A percentile compares a stretch with the other conserved stretches of the same genome.
Conservation (phyloP, 2,888 invertebrate genomes). For the Frankliniella intonsa region DNA sequence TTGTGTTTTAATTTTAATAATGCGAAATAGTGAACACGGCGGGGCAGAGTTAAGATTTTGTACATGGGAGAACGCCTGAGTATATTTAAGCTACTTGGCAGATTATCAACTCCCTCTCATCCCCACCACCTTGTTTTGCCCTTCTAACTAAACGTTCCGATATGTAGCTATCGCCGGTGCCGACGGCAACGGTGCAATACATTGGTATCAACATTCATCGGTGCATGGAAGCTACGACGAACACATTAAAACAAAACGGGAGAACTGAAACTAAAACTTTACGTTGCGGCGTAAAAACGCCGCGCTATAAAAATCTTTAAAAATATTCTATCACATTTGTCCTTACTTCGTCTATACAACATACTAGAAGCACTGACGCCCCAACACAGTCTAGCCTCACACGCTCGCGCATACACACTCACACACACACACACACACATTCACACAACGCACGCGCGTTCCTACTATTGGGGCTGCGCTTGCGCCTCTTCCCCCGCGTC, state of each 20-base stretch:
- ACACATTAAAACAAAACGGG: not conserved
- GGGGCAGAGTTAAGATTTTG: no score
- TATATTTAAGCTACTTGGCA: no score
- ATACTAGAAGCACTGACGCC: conserved; percentile 14
- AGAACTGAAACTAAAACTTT: not conserved
- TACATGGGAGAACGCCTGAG: no score
- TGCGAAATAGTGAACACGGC: not conserved
- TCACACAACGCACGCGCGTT: conserved; percentile 22
- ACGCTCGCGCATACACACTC: not conserved
- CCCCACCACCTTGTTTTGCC: not conserved
- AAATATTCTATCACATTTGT: conserved; percentile 24
- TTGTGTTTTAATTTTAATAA: not conserved
- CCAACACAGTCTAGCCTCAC: not conserved
- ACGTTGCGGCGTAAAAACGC: not conserved
- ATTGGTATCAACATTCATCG: not conserved
- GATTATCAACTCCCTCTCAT: not conserved
- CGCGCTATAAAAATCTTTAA: conserved; percentile 12
- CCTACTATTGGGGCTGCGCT: conserved; percentile 18
- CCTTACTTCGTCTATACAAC: not conserved
- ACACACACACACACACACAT: not conserved
- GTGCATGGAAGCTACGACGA: conserved; percentile 19
- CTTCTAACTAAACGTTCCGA: not conserved
- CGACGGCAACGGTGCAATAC: conserved; percentile 9
- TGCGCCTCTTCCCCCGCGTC: conserved; percentile 55
- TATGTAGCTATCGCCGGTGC: conserved; percentile 4